Base-by-base conservation (phyloP, 2,888 invertebrate genomes). In the Chironomus tentans region DNA sequence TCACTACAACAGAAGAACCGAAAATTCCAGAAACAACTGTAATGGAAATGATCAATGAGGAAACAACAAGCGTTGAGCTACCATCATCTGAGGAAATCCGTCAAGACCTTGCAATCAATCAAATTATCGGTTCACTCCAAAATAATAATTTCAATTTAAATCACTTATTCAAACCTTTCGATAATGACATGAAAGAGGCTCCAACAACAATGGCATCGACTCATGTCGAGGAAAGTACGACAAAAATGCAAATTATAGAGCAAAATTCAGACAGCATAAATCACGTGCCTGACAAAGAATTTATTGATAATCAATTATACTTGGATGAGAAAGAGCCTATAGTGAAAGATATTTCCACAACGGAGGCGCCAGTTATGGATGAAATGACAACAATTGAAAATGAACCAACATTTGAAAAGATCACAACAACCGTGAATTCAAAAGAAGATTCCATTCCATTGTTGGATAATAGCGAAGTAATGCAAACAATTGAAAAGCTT, bases 321-420 rank as follows among this genome's bases (percentile, higher is more conserved):
- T 81, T 79, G 1, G 81, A 82, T 13, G 78, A 81, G 1, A 78
- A 80, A 7, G 83, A 82, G 4, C 81, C 81, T 0, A 78, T 81
- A 4, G 76, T 81, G 0, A 79, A 79, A 4, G 80, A 81, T 13
- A 46, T 82, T 61, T 77, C 77, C 5, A 79, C 80, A 6, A 79
- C 78, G 2, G 78, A 77, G 38, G 2, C 18, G n/a, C 77, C 61
- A 70, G 77, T 28, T 18, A 76, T 69, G 5, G 15, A 46, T 68
- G 76, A 76, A 50, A 65, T 22, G 28, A 47, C 76, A 38, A 47
- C 65, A 21, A n/a, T 28, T 2, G 47, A 56, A 15, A 15, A 56
- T 18, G 15, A 56, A 10, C 56, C 4, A 18, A 18, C n/a, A 15
- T 15, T 7, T 7, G 18, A 18, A 7, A 56, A 50, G 38, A 22